phyloP scores from a whole-genome alignment of 2,888 invertebrate genomes.

The Meteorus cinctellus region DNA sequence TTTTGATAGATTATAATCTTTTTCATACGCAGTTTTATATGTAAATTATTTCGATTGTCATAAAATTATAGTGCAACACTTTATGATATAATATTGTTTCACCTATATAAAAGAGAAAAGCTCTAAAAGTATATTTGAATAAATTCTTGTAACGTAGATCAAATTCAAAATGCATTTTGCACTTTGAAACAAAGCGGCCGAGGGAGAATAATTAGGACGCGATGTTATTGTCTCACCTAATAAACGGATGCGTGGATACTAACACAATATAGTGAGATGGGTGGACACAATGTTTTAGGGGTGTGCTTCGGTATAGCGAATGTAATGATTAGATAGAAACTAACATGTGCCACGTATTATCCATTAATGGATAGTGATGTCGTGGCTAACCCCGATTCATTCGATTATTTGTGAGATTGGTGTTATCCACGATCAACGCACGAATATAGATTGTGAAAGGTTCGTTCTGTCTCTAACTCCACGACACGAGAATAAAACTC shows the following conservation, averaged over 20 bases:
- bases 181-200: conserved; percentile 38
- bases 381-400: conserved; percentile 64
- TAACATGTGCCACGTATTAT: conserved; percentile 62
- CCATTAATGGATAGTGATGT: conserved; percentile 67
- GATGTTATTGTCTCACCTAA: conserved; percentile 62
- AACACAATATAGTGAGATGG: conserved; percentile 60
- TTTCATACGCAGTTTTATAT: no score
- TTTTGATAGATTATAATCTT: no score
- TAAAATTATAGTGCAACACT: no score
- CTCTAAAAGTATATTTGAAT: conserved; percentile 16
- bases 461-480: conserved; percentile 19
- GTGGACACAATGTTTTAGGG: conserved; percentile 17
- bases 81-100: no score
- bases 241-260: conserved; percentile 64
- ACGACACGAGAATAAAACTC: conserved; percentile 43
- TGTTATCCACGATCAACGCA: conserved; percentile 49
- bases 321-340: conserved; percentile 46
- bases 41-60: no score
- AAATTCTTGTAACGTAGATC: conserved; percentile 36
- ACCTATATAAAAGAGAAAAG: not conserved
- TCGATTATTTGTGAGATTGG: conserved; percentile 65
- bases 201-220: conserved; percentile 41
- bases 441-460: conserved; percentile 11
- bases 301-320: conserved; percentile 10
- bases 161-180: conserved; percentile 17